Percentiles rank a stretch among this genome's conserved stretches.
Evolutionary conservation across 1,140 invertebrate genomes (phyloP).

Genomic region (Microplitis mediator): DNA sequence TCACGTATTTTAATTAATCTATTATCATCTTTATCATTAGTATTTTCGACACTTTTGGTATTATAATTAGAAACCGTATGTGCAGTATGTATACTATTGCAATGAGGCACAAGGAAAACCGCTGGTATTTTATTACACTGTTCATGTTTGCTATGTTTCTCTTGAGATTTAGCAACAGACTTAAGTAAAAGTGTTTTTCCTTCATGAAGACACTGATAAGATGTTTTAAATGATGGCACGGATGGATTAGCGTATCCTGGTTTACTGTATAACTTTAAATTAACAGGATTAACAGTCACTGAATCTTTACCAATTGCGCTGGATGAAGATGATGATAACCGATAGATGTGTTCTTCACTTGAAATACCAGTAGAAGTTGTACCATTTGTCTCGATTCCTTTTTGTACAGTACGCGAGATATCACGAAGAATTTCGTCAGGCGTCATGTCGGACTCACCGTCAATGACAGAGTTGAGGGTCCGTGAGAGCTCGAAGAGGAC

Average conservation of each 20-base stretch:
- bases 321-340: slow-evolving; percentile 50
- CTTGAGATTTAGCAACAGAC: slow-evolving; percentile 5
- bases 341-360: slow-evolving; percentile 45
- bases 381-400: slow-evolving; percentile 43
- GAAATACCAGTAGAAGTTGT: slow-evolving; percentile 8
- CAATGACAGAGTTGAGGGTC: slow-evolving; percentile 58
- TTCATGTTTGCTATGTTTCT: background rate
- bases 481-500: slow-evolving; percentile 57
- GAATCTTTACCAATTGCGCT: slow-evolving; percentile 55
- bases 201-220: slow-evolving; percentile 24
- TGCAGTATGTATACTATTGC: slow-evolving; percentile 14
- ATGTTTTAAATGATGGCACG: slow-evolving; percentile 4
- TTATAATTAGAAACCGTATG: background rate
- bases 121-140: slow-evolving; percentile 6
- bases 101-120: slow-evolving; percentile 29
- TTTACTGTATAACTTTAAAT: slow-evolving; percentile 41
- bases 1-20: background rate
- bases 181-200: slow-evolving; percentile 20
- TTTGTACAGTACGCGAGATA: slow-evolving; percentile 55
- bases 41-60: slow-evolving; percentile 8
- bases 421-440: slow-evolving; percentile 57
- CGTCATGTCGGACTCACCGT: slow-evolving; percentile 47
- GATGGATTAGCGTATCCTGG: slow-evolving; percentile 32
- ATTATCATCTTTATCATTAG: slow-evolving; percentile 3
- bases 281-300: slow-evolving; percentile 41